A percentile compares a stretch with the other conserved stretches of the same genome.
Evolutionary conservation across 2,797 vertebrate species (phyloP).

Genomic region (Mionectes olivaceus): DNA sequence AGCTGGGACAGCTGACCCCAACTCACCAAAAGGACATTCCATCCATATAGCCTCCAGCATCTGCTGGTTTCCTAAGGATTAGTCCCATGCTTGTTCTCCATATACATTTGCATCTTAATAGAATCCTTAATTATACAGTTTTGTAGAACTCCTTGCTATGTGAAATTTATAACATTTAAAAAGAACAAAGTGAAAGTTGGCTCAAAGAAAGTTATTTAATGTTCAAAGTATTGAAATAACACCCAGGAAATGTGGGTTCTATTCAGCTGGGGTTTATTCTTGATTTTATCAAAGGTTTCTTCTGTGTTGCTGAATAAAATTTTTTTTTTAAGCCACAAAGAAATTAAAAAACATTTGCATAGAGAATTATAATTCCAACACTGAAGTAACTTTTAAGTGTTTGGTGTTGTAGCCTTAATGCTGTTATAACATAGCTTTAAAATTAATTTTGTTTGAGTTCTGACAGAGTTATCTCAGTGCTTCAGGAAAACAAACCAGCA

Average conservation of each 20-base stretch:
- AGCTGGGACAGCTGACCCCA: background rate
- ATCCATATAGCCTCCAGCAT: background rate
- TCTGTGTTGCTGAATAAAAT: background rate
- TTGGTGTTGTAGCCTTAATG: background rate
- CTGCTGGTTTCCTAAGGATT: background rate
- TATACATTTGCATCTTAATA: background rate
- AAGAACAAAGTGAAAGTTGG: background rate
- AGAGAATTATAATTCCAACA: background rate
- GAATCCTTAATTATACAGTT: background rate
- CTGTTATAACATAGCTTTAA: background rate
- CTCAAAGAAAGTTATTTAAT: background rate
- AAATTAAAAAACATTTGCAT: background rate
- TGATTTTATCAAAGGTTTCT: background rate
- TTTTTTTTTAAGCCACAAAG: background rate
- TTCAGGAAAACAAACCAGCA: background rate
- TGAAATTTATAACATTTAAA: background rate
- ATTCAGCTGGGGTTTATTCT: background rate
- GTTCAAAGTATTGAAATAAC: conserved; percentile 19
- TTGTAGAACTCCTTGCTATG: background rate
- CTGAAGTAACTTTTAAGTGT: background rate
- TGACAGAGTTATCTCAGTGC: background rate
- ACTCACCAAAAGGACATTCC: background rate
- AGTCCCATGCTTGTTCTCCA: background rate
- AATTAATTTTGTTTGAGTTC: background rate
- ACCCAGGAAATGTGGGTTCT: background rate